phyloP scores from a whole-genome alignment of 1,140 invertebrate species.

The Leptonema lineaticorne region DNA sequence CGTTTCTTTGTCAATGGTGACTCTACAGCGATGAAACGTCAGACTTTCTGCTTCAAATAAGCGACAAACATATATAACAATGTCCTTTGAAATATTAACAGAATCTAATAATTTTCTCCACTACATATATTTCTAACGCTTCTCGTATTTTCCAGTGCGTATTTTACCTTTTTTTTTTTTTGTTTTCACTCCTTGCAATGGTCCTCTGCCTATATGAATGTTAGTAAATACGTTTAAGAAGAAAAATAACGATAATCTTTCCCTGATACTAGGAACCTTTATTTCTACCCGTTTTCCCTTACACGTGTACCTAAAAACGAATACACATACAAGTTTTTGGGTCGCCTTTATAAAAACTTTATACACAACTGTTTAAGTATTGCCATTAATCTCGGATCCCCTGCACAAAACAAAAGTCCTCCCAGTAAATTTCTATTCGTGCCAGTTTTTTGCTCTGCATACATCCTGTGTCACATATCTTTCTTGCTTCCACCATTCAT shows the following conservation, averaged over 20 bases:
- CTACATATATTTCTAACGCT: background rate
- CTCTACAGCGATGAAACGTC: background rate
- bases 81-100: constrained; percentile 19
- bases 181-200: too few relatives aligned
- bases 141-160: too few relatives aligned
- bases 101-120: constrained; percentile 3
- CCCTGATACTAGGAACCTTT: background rate
- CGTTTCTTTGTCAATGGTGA: constrained; percentile 4
- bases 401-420: constrained; percentile 8
- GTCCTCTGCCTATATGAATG: background rate
- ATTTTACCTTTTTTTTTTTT: too few relatives aligned
- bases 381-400: constrained; percentile 9
- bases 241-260: constrained; percentile 4
- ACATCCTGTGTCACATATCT: constrained; percentile 12
- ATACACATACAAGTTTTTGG: background rate
- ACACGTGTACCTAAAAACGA: background rate
- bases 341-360: background rate
- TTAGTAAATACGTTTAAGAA: background rate
- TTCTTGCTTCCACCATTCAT: constrained; percentile 1
- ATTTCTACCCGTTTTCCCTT: background rate
- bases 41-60: background rate
- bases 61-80: constrained; percentile 15
- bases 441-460: constrained; percentile 16
- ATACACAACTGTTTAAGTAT: constrained; percentile 17
- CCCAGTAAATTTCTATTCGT: constrained; percentile 18